A percentile compares a stretch with the other conserved stretches of the same genome.
Evolutionary conservation across 2,113 vertebrate genomes (phyloP).

Genomic region (Hippoglossus stenolepis): DNA sequence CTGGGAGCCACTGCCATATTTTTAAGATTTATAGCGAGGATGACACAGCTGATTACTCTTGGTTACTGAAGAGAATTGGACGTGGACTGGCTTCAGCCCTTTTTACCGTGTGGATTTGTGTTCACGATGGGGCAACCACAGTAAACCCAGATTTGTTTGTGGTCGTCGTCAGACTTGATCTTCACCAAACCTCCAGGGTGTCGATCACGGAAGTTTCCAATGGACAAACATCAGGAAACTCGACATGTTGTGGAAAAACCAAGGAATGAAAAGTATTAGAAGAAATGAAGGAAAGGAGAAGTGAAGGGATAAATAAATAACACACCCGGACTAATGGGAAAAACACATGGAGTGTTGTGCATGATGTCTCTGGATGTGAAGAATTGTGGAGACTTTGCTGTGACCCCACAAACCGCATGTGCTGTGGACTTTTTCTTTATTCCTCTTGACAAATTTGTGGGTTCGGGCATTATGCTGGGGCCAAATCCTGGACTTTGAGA

Average conservation of each 20-base stretch:
- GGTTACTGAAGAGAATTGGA: constrained; percentile 78
- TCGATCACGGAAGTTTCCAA: constrained; percentile 13
- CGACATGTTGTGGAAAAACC: constrained; percentile 26
- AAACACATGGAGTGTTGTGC: constrained; percentile 63
- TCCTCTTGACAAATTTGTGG: constrained; percentile 78
- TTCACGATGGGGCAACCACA: constrained; percentile 51
- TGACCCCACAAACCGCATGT: constrained; percentile 72
- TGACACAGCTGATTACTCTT: constrained; percentile 81
- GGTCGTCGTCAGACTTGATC: constrained; percentile 28
- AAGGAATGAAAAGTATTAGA: constrained; percentile 12
- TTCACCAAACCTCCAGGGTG: constrained; percentile 34
- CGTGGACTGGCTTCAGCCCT: constrained; percentile 46
- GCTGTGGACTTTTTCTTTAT: constrained; percentile 45
- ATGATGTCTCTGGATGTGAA: constrained; percentile 52
- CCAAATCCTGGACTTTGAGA: constrained; percentile 68
- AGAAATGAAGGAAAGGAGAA: background rate
- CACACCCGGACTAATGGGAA: constrained; percentile 66
- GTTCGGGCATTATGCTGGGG: constrained; percentile 44
- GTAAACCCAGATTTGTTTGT: constrained; percentile 34
- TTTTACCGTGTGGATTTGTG: constrained; percentile 51
- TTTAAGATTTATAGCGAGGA: constrained; percentile 78
- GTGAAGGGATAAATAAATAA: constrained; percentile 59
- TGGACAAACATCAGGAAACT: constrained; percentile 23
- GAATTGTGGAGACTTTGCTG: constrained; percentile 61
- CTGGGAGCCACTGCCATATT: constrained; percentile 59